Conservation (phyloP, 1,140 invertebrate genomes). For the Steinernema khuongi region DNA sequence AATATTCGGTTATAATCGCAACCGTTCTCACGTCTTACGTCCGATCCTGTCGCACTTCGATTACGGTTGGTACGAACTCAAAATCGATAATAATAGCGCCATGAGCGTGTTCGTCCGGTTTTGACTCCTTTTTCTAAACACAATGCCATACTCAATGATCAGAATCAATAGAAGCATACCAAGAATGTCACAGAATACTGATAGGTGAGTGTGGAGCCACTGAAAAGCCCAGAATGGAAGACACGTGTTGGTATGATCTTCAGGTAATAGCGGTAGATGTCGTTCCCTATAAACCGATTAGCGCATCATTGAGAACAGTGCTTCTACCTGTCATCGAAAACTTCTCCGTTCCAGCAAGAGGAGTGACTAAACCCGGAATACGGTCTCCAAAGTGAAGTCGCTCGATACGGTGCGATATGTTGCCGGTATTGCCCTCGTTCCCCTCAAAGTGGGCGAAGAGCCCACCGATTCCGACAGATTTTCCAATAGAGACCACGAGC, state of each 20-base stretch:
- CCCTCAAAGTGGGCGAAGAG: constrained; percentile 43
- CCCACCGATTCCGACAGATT: constrained; percentile 32
- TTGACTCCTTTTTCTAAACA: constrained; percentile 46
- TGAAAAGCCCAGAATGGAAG: constrained; percentile 40
- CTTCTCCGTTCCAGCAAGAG: constrained; percentile 52
- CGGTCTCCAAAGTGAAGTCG: constrained; percentile 53
- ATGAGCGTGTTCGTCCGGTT: constrained; percentile 43
- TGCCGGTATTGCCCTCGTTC: constrained; percentile 19
- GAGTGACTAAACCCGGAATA: constrained; percentile 52
- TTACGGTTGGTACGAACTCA: constrained; percentile 50
- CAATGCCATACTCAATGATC: background rate
- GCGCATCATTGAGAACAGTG: no score
- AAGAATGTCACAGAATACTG: constrained; percentile 55
- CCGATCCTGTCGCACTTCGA: constrained; percentile 46
- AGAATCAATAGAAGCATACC: constrained; percentile 33
- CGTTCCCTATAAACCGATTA: constrained; percentile 27
- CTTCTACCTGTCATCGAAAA: constrained; percentile 44
- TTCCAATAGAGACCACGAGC: constrained; percentile 47
- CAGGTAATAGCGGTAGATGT: constrained; percentile 41
- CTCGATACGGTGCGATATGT: constrained; percentile 57
- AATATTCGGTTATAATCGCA: constrained; percentile 20
- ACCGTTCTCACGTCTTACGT: constrained; percentile 36
- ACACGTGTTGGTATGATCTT: constrained; percentile 54
- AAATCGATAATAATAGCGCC: constrained; percentile 52
- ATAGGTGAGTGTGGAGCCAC: constrained; percentile 44